Percentiles rank a stretch among this genome's conserved stretches.
phyloP scores from a whole-genome alignment of 2,888 invertebrate species.

The Eupeodes luniger region DNA sequence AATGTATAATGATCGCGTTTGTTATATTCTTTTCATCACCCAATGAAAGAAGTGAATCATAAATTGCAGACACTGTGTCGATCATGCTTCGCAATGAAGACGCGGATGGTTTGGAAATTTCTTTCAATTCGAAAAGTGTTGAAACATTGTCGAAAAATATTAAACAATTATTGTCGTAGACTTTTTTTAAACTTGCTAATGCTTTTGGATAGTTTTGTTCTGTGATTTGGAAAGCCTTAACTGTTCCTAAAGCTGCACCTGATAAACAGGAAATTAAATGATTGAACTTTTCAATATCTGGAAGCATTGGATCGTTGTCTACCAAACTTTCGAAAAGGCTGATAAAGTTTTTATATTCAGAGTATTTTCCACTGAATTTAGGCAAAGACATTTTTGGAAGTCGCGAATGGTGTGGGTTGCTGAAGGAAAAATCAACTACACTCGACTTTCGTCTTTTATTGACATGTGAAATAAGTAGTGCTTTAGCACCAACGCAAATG shows the following conservation, averaged over 20 bases:
- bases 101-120: conserved; percentile 64
- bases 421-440: not conserved
- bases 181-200: too few relatives aligned
- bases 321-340: conserved; percentile 34
- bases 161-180: not conserved
- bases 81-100: conserved; percentile 68
- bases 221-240: too few relatives aligned
- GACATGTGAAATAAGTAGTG: too few relatives aligned
- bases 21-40: conserved; percentile 66
- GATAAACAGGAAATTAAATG: too few relatives aligned
- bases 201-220: too few relatives aligned
- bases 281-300: not conserved
- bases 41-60: conserved; percentile 65
- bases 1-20: conserved; percentile 70
- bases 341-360: conserved; percentile 38
- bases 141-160: conserved; percentile 26
- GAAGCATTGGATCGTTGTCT: not conserved
- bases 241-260: too few relatives aligned
- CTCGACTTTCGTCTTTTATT: too few relatives aligned
- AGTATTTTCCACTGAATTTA: conserved; percentile 40
- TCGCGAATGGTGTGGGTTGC: not conserved
- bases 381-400: conserved; percentile 16
- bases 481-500: too few relatives aligned
- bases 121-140: conserved; percentile 67
- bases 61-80: conserved; percentile 65